Evolutionary conservation across 2,113 vertebrate species (phyloP), one percentile per base, ranked within the genome.

Genomic region (Psilopsiagon aurifrons): DNA sequence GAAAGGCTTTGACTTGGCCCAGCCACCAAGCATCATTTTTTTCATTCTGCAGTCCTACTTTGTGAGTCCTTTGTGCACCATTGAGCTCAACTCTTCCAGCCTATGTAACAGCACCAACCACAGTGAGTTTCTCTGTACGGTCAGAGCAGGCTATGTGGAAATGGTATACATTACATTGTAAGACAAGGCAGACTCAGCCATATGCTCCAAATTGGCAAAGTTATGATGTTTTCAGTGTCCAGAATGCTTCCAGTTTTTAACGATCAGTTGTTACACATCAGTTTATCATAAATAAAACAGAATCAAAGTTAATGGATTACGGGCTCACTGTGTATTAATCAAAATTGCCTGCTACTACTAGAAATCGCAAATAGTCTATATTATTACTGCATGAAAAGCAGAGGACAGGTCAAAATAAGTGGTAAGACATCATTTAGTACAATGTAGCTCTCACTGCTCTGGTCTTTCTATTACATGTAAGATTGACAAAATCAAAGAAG

Each of bases 241-340:
- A 2, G 29, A 22, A 23, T 1, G 1, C 43, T 23, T 77, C 28
- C 76, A 18, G 68, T 83, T 91, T 90, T 88, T 49, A 71, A 47
- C 44, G 47, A 71, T 1, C 0, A 54, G 24, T 71, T 85, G 31
- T 68, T 85, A 63, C n/a, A 54, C n/a, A 19, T 19, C 46, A 67
- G 44, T 67, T 83, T 78, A 84, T 37, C 22, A 23, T 80, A 39
- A 74, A 33, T 59, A 70, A 91, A 90, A 22, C 23, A 67, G 49
- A 85, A 80, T n/a, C 7, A 95, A 91, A 95, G 74, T 52, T 66
- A 77, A 73, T 60, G 43, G 10, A 83, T 67, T 60, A 54, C n/a
- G 33, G 90, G 25, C 23, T 80, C 43, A 31, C 19, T 54, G 4
- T 70, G 20, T 27, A 46, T 87, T 86, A 77, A 70, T 62, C n/a